Evolutionary conservation across 2,113 vertebrate species (phyloP).

Genomic region (Barnardius zonarius): DNA sequence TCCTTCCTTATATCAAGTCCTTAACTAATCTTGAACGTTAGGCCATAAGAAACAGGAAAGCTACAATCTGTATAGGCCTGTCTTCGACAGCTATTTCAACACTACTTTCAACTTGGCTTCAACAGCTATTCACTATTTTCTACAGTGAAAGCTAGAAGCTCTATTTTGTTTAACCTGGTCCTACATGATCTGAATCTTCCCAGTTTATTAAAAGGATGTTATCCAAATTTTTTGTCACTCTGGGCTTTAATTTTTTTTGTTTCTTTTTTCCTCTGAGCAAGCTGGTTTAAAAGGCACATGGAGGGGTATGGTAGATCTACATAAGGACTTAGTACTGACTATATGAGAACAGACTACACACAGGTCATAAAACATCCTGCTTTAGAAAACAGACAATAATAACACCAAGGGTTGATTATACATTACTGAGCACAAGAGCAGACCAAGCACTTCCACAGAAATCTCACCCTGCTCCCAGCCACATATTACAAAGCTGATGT

Average conservation of each 20-base stretch:
- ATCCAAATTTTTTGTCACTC: neutral
- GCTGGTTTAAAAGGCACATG: neutral
- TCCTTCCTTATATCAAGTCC: neutral
- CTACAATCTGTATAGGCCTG: neutral
- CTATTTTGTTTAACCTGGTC: neutral
- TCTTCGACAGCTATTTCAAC: neutral
- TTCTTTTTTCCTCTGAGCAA: neutral
- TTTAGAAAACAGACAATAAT: neutral
- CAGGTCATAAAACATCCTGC: neutral
- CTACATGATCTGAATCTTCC: neutral
- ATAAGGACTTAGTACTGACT: neutral
- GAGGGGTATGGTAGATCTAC: neutral
- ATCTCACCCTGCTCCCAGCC: neutral
- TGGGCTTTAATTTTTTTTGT: neutral
- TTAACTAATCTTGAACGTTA: neutral
- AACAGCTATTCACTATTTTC: neutral
- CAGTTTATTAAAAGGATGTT: neutral
- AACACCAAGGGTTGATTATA: neutral
- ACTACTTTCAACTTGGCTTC: neutral
- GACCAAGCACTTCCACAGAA: neutral
- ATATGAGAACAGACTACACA: neutral
- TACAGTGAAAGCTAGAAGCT: neutral
- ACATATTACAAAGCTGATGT: neutral
- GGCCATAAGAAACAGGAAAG: neutral
- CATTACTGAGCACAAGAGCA: accelerated